phyloP scores from a whole-genome alignment of 1,140 invertebrate species.

The Conopomorpha cramerella region DNA sequence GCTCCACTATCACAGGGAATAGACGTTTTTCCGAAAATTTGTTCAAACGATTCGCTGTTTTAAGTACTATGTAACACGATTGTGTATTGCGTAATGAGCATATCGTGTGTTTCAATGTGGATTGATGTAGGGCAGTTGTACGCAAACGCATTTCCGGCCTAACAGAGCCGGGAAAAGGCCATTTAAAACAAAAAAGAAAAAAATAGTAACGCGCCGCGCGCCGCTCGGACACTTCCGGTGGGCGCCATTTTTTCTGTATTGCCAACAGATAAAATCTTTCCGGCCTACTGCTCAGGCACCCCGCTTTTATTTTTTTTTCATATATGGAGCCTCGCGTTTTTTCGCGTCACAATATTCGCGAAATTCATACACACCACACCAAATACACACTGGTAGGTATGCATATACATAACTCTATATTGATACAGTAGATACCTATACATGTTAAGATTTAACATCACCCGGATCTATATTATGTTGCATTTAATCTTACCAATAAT shows the following conservation, averaged over 20 bases:
- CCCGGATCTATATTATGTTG: too few relatives aligned
- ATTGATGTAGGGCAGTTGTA: constrained; percentile 35
- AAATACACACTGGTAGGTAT: too few relatives aligned
- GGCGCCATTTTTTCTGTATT: constrained; percentile 61
- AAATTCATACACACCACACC: too few relatives aligned
- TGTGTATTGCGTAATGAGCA: constrained; percentile 32
- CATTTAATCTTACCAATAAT: too few relatives aligned
- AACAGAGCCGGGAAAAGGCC: constrained; percentile 58
- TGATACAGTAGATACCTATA: too few relatives aligned
- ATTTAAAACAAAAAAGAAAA: constrained; percentile 59
- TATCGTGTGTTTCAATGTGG: constrained; percentile 28
- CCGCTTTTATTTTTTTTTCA: constrained; percentile 46
- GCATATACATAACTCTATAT: too few relatives aligned
- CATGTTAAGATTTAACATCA: too few relatives aligned
- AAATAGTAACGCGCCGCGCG: constrained; percentile 56
- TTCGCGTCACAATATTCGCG: too few relatives aligned
- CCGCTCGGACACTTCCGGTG: constrained; percentile 58
- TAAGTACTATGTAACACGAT: constrained; percentile 22
- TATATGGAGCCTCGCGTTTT: too few relatives aligned
- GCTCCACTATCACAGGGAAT: constrained; percentile 26
- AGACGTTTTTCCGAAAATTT: constrained; percentile 10
- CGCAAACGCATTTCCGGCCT: constrained; percentile 59
- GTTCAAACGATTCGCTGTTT: constrained; percentile 17
- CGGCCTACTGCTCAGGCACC: constrained; percentile 53
- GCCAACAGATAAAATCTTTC: constrained; percentile 61